Base-by-base conservation (phyloP, 1,140 invertebrate species). In the Macrobrachium rosenbergii region DNA sequence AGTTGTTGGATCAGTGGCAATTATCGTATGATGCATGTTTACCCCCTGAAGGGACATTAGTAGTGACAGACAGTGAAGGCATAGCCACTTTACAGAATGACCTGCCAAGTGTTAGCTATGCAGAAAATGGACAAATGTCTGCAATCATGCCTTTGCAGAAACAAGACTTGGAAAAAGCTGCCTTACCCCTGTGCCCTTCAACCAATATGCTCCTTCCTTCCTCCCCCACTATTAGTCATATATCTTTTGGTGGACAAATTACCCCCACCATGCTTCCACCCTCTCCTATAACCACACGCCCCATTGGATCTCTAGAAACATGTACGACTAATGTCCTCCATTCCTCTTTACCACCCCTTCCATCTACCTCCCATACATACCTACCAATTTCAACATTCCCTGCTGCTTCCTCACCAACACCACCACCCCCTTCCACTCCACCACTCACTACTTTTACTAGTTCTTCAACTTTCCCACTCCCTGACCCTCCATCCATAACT, bases 81-180 rank as follows among this genome's bases (percentile, higher is more conserved):
- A 43, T 60, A 63, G 43, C 28, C 19, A 45, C 60, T 19, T 52
- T 60, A 75, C 72, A 77, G 37, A 45, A 52, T 63, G 73, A 12
- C 58, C 43, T 43, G 19, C 64, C 69, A 28, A n/a, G 21, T n/a
- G 59, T 43, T 58, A 75, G 45, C 14, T 72, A 75, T 45, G 45
- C 78, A 62, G 85, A 62, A 37, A 87, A 76, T 37, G 58, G 78
- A 21, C 85, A 87, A 45, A 37, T 87, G 58, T 62, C 78, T 60
- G 19, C 77, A 28, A 67, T 64, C 37, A 62, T 81, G 78, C 85
- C 85, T 82, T 75, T 37, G 58, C 8, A 45, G 60, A 37, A 81
- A 59, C 84, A 45, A 81, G 85, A 87, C 73, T 87, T 72, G 81
- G 85, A 87, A 78, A 62, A 87, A 59, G 85, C 82, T 87, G 85